phyloP scores from a whole-genome alignment of 2,113 vertebrate genomes.

The Xenopus borealis region DNA sequence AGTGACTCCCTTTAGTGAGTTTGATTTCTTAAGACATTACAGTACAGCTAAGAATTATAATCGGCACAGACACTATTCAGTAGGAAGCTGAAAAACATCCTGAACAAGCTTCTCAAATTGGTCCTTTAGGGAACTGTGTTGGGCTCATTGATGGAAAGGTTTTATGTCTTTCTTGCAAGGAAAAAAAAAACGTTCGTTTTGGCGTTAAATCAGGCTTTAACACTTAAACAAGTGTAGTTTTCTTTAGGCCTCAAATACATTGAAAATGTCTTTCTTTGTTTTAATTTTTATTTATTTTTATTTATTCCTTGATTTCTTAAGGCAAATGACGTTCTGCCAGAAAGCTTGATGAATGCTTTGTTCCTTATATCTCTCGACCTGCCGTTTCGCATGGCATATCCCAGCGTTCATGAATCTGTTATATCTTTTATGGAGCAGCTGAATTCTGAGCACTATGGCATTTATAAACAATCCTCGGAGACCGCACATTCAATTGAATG shows the following conservation, averaged over 20 bases:
- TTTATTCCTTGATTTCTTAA: slow-evolving; percentile 53
- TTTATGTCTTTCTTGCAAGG: slow-evolving; percentile 26
- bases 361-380: slow-evolving; percentile 83
- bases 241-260: slow-evolving; percentile 3
- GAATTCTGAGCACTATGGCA: slow-evolving; percentile 75
- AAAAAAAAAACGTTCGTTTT: not conserved
- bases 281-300: not conserved
- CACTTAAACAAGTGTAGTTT: not conserved
- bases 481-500: slow-evolving; percentile 79
- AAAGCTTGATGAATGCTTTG: slow-evolving; percentile 72
- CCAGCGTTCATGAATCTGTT: slow-evolving; percentile 76
- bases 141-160: slow-evolving; percentile 23
- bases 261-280: not conserved
- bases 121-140: slow-evolving; percentile 40
- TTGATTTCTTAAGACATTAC: slow-evolving; percentile 44
- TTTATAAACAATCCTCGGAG: slow-evolving; percentile 76
- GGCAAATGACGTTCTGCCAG: slow-evolving; percentile 77
- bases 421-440: slow-evolving; percentile 90
- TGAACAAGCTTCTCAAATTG: slow-evolving; percentile 40
- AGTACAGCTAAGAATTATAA: slow-evolving; percentile 31
- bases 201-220: not conserved
- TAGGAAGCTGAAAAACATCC: slow-evolving; percentile 20
- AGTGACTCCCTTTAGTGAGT: slow-evolving; percentile 44
- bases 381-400: slow-evolving; percentile 78
- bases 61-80: slow-evolving; percentile 20